Evolutionary conservation across 2,797 vertebrate species (phyloP).

Genomic region (Tympanoctomys barrerae): DNA sequence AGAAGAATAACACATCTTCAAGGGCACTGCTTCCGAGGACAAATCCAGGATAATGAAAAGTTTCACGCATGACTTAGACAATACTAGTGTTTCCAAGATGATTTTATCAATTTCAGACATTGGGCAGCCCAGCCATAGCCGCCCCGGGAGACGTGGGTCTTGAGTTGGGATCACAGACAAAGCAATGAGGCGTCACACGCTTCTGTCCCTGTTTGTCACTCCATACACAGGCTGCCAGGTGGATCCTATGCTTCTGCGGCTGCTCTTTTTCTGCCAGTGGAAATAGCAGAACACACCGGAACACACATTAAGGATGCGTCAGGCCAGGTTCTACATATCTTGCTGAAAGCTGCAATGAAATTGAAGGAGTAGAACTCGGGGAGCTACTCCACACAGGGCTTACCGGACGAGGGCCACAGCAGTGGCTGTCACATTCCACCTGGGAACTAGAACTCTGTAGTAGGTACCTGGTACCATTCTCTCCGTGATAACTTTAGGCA

Average conservation of each 20-base stretch:
- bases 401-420: not conserved
- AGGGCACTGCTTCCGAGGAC: conserved; percentile 54
- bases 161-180: not conserved
- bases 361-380: not conserved
- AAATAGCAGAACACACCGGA: not conserved
- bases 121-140: not conserved
- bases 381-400: not conserved
- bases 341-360: not conserved
- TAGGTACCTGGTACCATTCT: not conserved
- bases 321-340: not conserved
- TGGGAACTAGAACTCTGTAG: not conserved
- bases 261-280: not conserved
- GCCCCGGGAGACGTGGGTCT: not conserved
- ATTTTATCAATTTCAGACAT: conserved; percentile 30
- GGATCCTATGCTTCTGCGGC: not conserved
- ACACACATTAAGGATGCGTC: not conserved
- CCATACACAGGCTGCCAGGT: not conserved
- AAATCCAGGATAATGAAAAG: conserved; percentile 56
- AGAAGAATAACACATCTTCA: conserved; percentile 65
- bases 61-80: not conserved
- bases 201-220: not conserved
- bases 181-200: not conserved
- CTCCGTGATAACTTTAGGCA: not conserved
- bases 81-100: not conserved
- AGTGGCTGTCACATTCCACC: not conserved